These are phyloP conservation scores for Hydropsyche betteni DNA, from an alignment of 2,888 invertebrate species.

Conservation along the genomic window DNA sequence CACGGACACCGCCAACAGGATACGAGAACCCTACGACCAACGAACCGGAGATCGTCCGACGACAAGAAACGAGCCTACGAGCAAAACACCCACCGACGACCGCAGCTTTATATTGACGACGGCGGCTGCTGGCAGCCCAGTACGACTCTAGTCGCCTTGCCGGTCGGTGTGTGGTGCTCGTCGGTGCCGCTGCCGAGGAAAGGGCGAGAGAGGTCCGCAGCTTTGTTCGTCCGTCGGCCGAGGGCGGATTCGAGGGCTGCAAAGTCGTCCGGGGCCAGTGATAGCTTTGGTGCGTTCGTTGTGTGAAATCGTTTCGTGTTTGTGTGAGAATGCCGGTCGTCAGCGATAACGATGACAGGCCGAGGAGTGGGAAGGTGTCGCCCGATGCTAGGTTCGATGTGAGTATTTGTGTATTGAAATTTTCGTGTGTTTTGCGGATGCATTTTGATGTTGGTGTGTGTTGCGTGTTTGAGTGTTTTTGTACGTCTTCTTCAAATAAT, in stretches of 20 bases:
- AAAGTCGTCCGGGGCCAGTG: neutral
- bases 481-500: too few species aligned
- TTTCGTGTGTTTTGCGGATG: neutral
- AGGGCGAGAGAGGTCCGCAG: constrained; percentile 64
- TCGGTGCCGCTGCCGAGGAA: constrained; percentile 63
- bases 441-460: too few species aligned
- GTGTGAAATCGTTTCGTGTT: neutral
- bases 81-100: neutral
- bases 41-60: too few species aligned
- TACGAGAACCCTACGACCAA: constrained; percentile 54
- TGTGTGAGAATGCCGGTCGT: constrained; percentile 15
- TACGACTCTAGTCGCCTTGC: constrained; percentile 70
- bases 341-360: neutral
- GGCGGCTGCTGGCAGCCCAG: constrained; percentile 66
- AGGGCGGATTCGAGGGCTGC: neutral
- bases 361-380: neutral
- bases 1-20: neutral
- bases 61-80: too few species aligned
- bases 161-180: constrained; percentile 59
- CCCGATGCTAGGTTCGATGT: neutral
- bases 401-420: neutral
- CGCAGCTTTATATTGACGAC: constrained; percentile 63
- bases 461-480: too few species aligned
- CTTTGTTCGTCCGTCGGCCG: neutral
- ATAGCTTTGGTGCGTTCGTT: constrained; percentile 6